A percentile compares a stretch with the other conserved stretches of the same genome.
Conservation (phyloP, 1,140 invertebrate species). For the Drosophila parvula region DNA sequence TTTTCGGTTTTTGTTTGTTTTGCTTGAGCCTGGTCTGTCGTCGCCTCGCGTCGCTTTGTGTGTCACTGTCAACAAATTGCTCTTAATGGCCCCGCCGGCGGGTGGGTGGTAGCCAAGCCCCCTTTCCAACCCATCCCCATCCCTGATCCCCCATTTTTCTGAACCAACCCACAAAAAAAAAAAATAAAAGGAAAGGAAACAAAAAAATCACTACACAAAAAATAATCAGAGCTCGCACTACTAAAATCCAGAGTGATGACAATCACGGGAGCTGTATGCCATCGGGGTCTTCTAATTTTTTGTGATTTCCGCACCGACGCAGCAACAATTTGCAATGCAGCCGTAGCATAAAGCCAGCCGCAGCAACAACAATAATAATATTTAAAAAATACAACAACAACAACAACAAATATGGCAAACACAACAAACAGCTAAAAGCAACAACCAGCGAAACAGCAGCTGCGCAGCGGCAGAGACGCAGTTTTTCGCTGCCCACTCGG, state of each 20-base stretch:
- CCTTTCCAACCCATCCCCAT: slow-evolving; percentile 1
- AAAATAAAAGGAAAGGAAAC: neutral
- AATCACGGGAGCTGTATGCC: slow-evolving; percentile 54
- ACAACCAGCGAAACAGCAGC: slow-evolving; percentile 39
- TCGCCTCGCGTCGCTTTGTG: slow-evolving; percentile 53
- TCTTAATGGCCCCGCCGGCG: slow-evolving; percentile 70
- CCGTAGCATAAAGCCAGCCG: slow-evolving; percentile 7
- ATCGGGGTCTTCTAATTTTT: slow-evolving; percentile 74
- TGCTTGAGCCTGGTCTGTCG: slow-evolving; percentile 48
- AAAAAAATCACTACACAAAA: neutral
- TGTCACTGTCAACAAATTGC: slow-evolving; percentile 82
- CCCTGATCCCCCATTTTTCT: neutral
- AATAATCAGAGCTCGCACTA: slow-evolving; percentile 16
- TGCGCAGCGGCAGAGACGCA: slow-evolving; percentile 24
- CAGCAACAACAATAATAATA: slow-evolving; percentile 28
- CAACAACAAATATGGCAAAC: slow-evolving; percentile 6
- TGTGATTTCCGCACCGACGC: slow-evolving; percentile 71
- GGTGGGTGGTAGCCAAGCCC: slow-evolving; percentile 53
- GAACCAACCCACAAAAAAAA: neutral
- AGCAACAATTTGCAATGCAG: slow-evolving; percentile 71
- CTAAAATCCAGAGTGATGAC: slow-evolving; percentile 38
- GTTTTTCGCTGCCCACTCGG: slow-evolving; percentile 51
- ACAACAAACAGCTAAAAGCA: slow-evolving; percentile 20
- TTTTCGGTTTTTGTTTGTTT: slow-evolving; percentile 23
- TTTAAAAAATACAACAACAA: slow-evolving; percentile 13